Conservation (phyloP, 2,888 invertebrate species). For the Hermaeophaga mercurialis region DNA sequence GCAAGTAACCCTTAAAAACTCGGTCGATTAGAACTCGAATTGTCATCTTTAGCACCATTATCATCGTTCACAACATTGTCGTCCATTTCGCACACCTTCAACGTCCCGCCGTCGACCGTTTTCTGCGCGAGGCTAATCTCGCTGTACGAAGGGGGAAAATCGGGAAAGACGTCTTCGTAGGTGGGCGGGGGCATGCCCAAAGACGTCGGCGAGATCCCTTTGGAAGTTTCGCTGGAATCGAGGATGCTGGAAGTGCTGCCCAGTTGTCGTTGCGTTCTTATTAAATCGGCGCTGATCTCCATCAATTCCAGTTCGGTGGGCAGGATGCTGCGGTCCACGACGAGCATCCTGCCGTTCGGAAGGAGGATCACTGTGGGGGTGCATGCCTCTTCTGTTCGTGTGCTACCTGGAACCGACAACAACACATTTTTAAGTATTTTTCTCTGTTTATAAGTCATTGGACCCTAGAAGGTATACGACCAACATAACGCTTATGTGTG, state of each 20-base stretch:
- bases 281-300: constrained; percentile 61
- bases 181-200: constrained; percentile 60
- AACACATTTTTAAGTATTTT: too few species aligned
- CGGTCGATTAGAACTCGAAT: not conserved
- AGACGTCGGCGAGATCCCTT: constrained; percentile 59
- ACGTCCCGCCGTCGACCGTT: constrained; percentile 2
- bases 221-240: constrained; percentile 62
- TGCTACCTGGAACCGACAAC: constrained; percentile 37
- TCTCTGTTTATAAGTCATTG: too few species aligned
- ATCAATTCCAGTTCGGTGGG: constrained; percentile 58
- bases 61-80: constrained; percentile 13
- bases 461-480: too few species aligned
- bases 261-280: constrained; percentile 55
- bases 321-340: constrained; percentile 62
- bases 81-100: constrained; percentile 7
- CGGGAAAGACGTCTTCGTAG: constrained; percentile 60
- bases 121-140: constrained; percentile 51
- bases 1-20: not conserved
- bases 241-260: constrained; percentile 58
- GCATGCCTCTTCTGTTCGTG: constrained; percentile 52
- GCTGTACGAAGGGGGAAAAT: constrained; percentile 56
- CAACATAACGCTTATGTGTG: too few species aligned
- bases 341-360: constrained; percentile 63
- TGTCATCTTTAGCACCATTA: constrained; percentile 1
- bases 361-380: constrained; percentile 63